Conservation (phyloP, 2,113 vertebrate species). For the Apistogramma diplotaenia region DNA sequence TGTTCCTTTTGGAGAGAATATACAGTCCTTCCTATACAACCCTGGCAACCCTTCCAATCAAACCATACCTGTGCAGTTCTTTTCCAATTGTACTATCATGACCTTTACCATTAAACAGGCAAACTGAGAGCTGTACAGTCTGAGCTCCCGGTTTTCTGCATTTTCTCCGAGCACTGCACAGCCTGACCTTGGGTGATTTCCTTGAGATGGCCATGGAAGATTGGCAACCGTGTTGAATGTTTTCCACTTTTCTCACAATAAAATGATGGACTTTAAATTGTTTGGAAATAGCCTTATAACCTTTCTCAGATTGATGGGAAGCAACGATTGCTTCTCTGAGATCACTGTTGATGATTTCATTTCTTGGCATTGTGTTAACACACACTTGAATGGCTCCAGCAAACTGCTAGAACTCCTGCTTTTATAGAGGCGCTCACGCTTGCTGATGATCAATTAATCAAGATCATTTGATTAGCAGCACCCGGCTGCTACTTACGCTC, state of each 20-base stretch:
- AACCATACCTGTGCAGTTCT: not conserved
- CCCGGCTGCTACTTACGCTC: not conserved
- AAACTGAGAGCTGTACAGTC: not conserved
- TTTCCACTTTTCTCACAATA: not conserved
- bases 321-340: not conserved
- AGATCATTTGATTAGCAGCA: not conserved
- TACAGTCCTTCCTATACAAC: too few species aligned
- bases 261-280: not conserved
- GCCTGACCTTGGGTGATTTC: not conserved
- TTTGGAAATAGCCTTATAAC: not conserved
- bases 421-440: not conserved
- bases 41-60: not conserved
- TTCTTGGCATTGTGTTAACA: not conserved
- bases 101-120: not conserved
- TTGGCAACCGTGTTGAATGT: not conserved
- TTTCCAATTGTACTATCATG: not conserved
- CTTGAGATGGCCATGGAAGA: too few species aligned
- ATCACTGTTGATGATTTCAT: not conserved
- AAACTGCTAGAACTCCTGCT: not conserved
- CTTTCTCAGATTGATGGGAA: not conserved
- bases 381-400: not conserved
- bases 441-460: not conserved
- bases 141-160: not conserved
- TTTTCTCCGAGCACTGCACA: not conserved
- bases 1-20: not conserved